Evolutionary conservation across 2,113 vertebrate species (phyloP).

Genomic region (Cephalopterus ornatus): DNA sequence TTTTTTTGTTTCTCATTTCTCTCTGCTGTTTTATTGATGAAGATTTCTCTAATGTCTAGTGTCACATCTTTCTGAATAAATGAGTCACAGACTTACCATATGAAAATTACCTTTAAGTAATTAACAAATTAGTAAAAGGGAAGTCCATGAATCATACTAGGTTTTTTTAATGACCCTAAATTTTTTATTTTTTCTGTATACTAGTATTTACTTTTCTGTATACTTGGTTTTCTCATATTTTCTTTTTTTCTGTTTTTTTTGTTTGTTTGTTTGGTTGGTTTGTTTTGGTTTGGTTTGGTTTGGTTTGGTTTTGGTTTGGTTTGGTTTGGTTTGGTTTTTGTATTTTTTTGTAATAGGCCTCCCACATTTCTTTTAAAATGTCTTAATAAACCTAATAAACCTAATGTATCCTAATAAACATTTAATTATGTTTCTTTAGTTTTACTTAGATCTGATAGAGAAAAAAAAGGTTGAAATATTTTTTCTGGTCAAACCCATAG

Average conservation of each 20-base stretch:
- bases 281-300: no score
- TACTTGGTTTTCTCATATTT: neutral
- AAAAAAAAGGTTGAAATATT: neutral
- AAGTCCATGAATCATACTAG: neutral
- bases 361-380: neutral
- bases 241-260: neutral
- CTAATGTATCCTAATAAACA: neutral
- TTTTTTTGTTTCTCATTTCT: neutral
- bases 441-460: neutral
- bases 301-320: no score
- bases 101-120: neutral
- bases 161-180: neutral
- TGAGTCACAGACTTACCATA: neutral
- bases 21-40: neutral
- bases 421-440: neutral
- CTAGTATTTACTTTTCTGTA: neutral
- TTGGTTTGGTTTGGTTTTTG: no score
- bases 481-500: neutral
- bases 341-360: neutral
- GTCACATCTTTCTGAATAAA: neutral
- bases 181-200: neutral
- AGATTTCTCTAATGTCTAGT: neutral
- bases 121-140: neutral
- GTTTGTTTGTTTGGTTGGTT: no score
- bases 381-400: no score